Base-by-base conservation (phyloP, 1,140 invertebrate genomes). In the Drosophila repleta region DNA sequence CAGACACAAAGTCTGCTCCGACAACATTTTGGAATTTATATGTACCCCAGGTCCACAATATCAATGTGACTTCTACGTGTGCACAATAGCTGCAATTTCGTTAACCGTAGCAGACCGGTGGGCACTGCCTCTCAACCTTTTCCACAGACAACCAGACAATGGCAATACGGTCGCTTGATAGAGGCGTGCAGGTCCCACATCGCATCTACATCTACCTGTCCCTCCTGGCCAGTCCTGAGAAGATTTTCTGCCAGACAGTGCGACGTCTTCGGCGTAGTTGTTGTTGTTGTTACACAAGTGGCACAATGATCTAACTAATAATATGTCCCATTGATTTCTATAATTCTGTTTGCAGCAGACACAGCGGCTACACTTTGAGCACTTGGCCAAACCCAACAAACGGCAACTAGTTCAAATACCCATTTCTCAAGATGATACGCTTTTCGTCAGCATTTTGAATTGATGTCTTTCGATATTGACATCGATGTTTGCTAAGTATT, bases 161-260 rank as follows among this genome's bases (percentile, higher is more conserved):
- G 72, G 58, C 58, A 67, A 69, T 73, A 62, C 52, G 70, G 75
- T 78, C 68, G 82, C 74, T 84, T 91, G 80, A 91, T 91, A 91
- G 90, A 76, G 90, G 90, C 90, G 90, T 91, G 90, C 78, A 91
- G 80, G 71, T 74, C 79, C 66, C 76, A 67, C 64, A 63, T 61
- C 62, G 51, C 64, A 63, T 61, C 62, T 52, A 48, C 43, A 75
- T 51, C 67, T 85, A 74, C 57, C 74, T 84, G 74, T 74, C 52
- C 74, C 29, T 11, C 21, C 62, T 35, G 32, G 29, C 45, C 52
- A 56, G 35, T 68, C 69, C 85, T 90, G 85, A 81, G 90, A 91
- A 91, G 43, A 91, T 88, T 81, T 69, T 62, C 29, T 26, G 57
- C 37, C 85, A 91, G 90, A 91, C 90, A 79, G 45, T 63, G 71